A percentile compares a stretch with the other conserved stretches of the same genome.
These are phyloP conservation scores for Mantis religiosa DNA, from an alignment of 2,888 invertebrate genomes.

Conservation along the genomic window DNA sequence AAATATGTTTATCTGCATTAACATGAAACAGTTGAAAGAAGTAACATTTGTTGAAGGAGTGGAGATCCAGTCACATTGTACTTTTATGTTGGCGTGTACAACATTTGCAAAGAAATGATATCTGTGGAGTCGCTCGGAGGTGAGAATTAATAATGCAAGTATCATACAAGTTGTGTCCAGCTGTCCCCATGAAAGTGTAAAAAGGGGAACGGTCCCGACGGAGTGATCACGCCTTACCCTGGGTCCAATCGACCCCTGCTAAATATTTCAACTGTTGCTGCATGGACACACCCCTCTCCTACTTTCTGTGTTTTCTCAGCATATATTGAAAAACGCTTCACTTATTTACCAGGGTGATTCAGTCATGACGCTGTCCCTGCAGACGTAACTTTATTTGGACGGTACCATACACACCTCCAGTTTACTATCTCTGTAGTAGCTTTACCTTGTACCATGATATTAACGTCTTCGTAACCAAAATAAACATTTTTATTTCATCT, in stretches of 20 bases:
- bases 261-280: background rate
- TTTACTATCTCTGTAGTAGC: too few species aligned
- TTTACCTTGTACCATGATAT: too few species aligned
- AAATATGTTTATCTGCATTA: too few species aligned
- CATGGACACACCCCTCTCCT: background rate
- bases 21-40: too few species aligned
- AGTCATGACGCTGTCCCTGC: background rate
- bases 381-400: too few species aligned
- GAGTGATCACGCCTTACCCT: background rate
- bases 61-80: too few species aligned
- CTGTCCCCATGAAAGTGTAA: background rate
- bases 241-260: background rate
- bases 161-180: background rate
- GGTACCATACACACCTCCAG: too few species aligned
- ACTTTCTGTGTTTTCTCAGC: background rate
- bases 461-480: too few species aligned
- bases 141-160: background rate
- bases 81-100: background rate
- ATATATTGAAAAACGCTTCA: background rate
- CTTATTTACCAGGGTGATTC: background rate
- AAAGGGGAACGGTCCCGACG: background rate
- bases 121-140: background rate
- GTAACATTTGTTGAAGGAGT: too few species aligned
- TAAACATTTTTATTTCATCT: too few species aligned
- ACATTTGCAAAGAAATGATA: background rate